Base-by-base conservation (phyloP, 1,140 invertebrate species). In the Lethocerus indicus region DNA sequence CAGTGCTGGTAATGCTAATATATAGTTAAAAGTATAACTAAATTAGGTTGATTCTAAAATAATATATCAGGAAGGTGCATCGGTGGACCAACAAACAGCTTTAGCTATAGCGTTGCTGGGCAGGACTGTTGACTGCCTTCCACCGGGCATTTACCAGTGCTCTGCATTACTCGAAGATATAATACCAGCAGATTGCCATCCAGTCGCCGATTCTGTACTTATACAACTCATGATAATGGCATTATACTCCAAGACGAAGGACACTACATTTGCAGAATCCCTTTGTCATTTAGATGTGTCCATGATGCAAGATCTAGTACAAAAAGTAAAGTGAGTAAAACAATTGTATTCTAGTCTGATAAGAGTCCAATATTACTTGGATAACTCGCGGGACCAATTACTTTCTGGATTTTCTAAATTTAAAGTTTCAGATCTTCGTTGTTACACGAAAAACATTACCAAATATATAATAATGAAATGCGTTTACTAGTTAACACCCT, bases 261-360 rank as follows among this genome's bases (percentile, higher is more conserved):
- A 59, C 44, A 53, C 58, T 7, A 57, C 56, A 0, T 24, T 84
- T 1, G 78, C 79, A 0, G 83, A 87, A 62, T 75, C 77, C 0
- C 67, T 86, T 12, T 86, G 82, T 57, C n/a, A 75, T 83, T 21
- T 57, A 26, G 80, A 84, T 57, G 78, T 81, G 54, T 76, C 81
- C 40, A 73, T 81, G 55, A 79, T 84, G 50, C 79, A 76, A 0
- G 69, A 74, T 44, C 73, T 82, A 56, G 76, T 84, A 41, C 67
- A 75, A 1, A 60, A 69, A 27, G 69, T 83, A 6, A 58, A 80
- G 14, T 56, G 29, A 50, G 45, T 39, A 40, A n/a, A 12, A 23
- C 12, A 16, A 9, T 47, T 29, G 18, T 27, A 7, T 25, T 25
- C 9, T 24, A 25, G 21, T 14, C 5, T 27, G 14, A 23, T 24